Base-by-base conservation (phyloP, 2,113 vertebrate genomes). In the Hippocampus comes region DNA sequence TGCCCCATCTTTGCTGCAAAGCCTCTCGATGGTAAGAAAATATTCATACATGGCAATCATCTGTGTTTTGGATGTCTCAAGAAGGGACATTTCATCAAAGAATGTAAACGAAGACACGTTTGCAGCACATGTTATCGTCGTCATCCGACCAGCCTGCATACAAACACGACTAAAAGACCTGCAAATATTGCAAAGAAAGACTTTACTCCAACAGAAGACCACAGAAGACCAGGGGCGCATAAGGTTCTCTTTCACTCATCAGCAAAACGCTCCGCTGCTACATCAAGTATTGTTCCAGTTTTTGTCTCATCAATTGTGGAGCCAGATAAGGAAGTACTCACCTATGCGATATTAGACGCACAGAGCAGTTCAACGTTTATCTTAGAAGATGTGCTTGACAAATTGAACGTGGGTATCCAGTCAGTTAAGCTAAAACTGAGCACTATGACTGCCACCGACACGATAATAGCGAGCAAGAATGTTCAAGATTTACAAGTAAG, bases 301-400 rank as follows among this genome's bases (percentile, higher is more conserved):
- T 34, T 74, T n/a, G 53, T 77, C 25, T 74, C 76, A 2, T 69
- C 64, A 9, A 66, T 66, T 46, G 64, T 66, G 23, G 63, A 77
- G 2, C 56, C 75, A 27, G 69, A 72, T 2, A 67, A 43, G 60
- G 69, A 77, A 46, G 15, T 77, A 21, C 75, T 77, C 2, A 71
- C 75, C 2, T 76, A 76, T 7, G 63, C 63, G 2, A 27, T 76
- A 53, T 64, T 76, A 3, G 71, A 74, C 12, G 60, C 72, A 41
- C 72, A 78, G 21, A 73, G 77, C 61, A 64, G 70, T 3, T 74
- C 63, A 34, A 67, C 68, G 5, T 78, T 74, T 15, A n/a, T 73
- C 17, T 49, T 78, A 17, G 71, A 73, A n/a, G 70, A 73, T 23
- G 5, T 73, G 9, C 48, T 77, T 21, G 57, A 64, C 0, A 38